Evolutionary conservation across 2,113 vertebrate genomes (phyloP), one percentile per base, ranked within the genome.

Genomic region (Lagopus muta): DNA sequence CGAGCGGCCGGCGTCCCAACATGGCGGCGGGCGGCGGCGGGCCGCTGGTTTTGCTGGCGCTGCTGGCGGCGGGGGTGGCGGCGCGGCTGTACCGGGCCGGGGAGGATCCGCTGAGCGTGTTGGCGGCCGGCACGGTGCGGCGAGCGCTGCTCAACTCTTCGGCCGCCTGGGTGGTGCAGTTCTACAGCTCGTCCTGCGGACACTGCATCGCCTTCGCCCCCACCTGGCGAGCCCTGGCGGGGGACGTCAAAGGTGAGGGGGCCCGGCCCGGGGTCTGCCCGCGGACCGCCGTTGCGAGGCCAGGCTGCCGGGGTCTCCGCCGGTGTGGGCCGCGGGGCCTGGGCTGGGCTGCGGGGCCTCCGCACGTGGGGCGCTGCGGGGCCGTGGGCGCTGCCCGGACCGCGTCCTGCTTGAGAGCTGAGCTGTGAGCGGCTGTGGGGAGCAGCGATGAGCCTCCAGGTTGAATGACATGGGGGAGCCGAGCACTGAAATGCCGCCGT

Each of bases 161-260:
- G 47, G 96, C 98, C 79, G 99, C 99, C 88, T 99, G 99, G 99
- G 95, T 99, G 42, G 92, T 99, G 95, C 99, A 99, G 98, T 99
- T 99, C 96, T 99, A 98, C 97, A 99, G 99, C 30, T 99, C 99
- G 78, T 99, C 98, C 98, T 99, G 99, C 88, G 98, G 99, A 60
- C 99, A 99, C 97, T 99, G 99, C 96, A 95, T 99, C 97, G 98
- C 98, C 97, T 99, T 99, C 97, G 99, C 99, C 82, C 98, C 98
- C 94, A 98, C 98, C 55, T 99, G 99, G 99, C 98, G 98, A 91
- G 98, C 97, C 15, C 96, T 99, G 97, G 99, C 98, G 13, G 97
- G 94, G 36, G 99, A 99, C 90, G 98, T 99, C 67, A 98, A 97
- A 98, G 99, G 99, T 99, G 96, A 96, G 97, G 74, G 52, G 19